phyloP scores from a whole-genome alignment of 2,113 vertebrate species.

The Xiphophorus couchianus region DNA sequence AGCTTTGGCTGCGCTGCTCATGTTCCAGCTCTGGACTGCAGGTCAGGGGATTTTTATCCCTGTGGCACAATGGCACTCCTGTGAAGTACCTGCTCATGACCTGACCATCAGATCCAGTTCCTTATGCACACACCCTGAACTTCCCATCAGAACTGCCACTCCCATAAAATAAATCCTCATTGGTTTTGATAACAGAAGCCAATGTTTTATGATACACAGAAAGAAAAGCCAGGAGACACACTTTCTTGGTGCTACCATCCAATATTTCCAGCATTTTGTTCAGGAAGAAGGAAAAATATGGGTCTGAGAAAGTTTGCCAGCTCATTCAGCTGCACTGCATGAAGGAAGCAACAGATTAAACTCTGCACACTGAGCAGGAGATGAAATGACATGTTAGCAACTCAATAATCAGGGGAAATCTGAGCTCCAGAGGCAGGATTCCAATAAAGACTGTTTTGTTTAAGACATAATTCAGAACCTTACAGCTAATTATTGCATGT shows the following conservation, averaged over 20 bases:
- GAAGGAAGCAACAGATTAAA: slow-evolving; percentile 27
- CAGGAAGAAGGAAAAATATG: slow-evolving; percentile 16
- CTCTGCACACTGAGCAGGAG: slow-evolving; percentile 28
- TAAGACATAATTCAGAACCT: slow-evolving; percentile 13
- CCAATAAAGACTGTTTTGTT: slow-evolving; percentile 41
- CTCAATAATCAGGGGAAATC: slow-evolving; percentile 55
- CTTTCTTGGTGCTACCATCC: slow-evolving; percentile 17
- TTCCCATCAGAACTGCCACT: slow-evolving; percentile 29
- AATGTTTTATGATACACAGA: not conserved
- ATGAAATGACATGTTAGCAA: slow-evolving; percentile 42
- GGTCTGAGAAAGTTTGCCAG: slow-evolving; percentile 42
- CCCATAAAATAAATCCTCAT: not conserved
- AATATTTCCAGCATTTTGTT: slow-evolving; percentile 22
- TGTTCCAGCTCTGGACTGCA: slow-evolving; percentile 6
- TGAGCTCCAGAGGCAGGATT: slow-evolving; percentile 37
- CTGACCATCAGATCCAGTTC: slow-evolving; percentile 37
- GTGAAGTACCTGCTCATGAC: slow-evolving; percentile 39
- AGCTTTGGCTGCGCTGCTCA: not conserved
- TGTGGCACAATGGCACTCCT: slow-evolving; percentile 30
- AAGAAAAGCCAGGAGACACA: not conserved
- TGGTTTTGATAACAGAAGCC: slow-evolving; percentile 5
- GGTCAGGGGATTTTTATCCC: slow-evolving; percentile 32
- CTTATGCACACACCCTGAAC: slow-evolving; percentile 11
- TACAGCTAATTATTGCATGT: slow-evolving; percentile 15
- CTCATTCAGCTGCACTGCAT: not conserved